phyloP scores from a whole-genome alignment of 2,888 invertebrate species.

The Phaonia tiefii region DNA sequence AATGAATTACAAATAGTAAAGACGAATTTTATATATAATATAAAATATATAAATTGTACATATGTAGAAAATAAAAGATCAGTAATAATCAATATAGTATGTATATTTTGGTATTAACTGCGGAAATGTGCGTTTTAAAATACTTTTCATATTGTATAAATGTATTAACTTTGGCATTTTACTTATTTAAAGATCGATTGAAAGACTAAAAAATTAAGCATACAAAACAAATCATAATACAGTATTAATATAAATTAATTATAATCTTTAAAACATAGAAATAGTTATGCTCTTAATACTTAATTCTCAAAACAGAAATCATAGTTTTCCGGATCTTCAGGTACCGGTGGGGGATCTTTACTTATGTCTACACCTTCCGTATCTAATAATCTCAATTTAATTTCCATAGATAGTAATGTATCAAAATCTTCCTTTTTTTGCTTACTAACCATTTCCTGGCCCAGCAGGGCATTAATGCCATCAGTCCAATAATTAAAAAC shows the following conservation, averaged over 20 bases:
- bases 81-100: neutral
- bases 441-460: slow-evolving; percentile 93
- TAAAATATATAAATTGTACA: slow-evolving; percentile 28
- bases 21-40: slow-evolving; percentile 24
- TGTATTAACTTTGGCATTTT: slow-evolving; percentile 58
- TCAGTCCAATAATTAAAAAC: slow-evolving; percentile 97
- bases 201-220: slow-evolving; percentile 15
- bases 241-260: neutral
- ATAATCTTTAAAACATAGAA: neutral
- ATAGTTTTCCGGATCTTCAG: slow-evolving; percentile 95
- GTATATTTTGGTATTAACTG: slow-evolving; percentile 1
- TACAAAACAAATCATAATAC: slow-evolving; percentile 1
- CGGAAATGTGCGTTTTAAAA: slow-evolving; percentile 46
- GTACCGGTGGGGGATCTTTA: slow-evolving; percentile 94
- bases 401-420: slow-evolving; percentile 96
- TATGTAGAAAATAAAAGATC: slow-evolving; percentile 9
- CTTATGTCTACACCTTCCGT: slow-evolving; percentile 97
- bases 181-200: slow-evolving; percentile 26
- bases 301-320: slow-evolving; percentile 84
- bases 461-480: slow-evolving; percentile 94
- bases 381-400: slow-evolving; percentile 94
- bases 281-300: slow-evolving; percentile 21
- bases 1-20: slow-evolving; percentile 8
- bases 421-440: slow-evolving; percentile 94
- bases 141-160: too few species aligned